These are phyloP conservation scores for Diplazon laetatorius DNA, from an alignment of 2,888 invertebrate genomes.

Conservation along the genomic window DNA sequence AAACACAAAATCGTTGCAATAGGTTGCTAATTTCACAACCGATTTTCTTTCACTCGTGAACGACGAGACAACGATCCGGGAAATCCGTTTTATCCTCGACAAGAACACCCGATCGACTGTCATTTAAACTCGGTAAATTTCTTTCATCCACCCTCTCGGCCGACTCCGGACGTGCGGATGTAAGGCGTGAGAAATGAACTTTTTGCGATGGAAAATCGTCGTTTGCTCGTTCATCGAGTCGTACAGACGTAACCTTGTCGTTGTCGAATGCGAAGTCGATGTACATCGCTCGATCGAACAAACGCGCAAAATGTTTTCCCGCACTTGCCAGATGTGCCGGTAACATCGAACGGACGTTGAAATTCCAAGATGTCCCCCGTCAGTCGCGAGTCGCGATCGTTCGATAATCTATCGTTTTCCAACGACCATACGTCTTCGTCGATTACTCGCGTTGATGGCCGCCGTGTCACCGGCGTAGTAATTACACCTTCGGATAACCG, in stretches of 20 bases:
- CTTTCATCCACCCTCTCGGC: constrained; percentile 24
- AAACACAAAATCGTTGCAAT: too few species aligned
- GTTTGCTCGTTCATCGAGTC: constrained; percentile 17
- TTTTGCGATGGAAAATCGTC: constrained; percentile 48
- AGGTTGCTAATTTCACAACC: constrained; percentile 67
- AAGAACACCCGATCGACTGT: too few species aligned
- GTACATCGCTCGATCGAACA: constrained; percentile 5
- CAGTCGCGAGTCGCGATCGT: constrained; percentile 1
- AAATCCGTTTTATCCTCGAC: constrained; percentile 16
- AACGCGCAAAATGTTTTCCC: constrained; percentile 9
- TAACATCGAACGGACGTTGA: constrained; percentile 11
- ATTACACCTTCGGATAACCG: constrained; percentile 61
- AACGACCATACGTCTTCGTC: constrained; percentile 49
- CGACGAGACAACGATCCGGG: too few species aligned
- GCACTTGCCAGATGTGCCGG: constrained; percentile 31
- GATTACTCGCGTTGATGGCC: constrained; percentile 39
- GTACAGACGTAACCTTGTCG: neutral
- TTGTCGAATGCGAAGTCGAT: neutral
- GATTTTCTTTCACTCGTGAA: too few species aligned
- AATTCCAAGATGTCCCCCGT: constrained; percentile 9
- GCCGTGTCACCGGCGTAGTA: constrained; percentile 61
- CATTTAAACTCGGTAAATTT: constrained; percentile 54
- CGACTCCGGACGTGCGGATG: too few species aligned
- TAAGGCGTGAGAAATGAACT: constrained; percentile 66
- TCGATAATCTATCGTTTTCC: constrained; percentile 47